Evolutionary conservation across 2,113 vertebrate genomes (phyloP).

Genomic region (Nematolebias whitei): DNA sequence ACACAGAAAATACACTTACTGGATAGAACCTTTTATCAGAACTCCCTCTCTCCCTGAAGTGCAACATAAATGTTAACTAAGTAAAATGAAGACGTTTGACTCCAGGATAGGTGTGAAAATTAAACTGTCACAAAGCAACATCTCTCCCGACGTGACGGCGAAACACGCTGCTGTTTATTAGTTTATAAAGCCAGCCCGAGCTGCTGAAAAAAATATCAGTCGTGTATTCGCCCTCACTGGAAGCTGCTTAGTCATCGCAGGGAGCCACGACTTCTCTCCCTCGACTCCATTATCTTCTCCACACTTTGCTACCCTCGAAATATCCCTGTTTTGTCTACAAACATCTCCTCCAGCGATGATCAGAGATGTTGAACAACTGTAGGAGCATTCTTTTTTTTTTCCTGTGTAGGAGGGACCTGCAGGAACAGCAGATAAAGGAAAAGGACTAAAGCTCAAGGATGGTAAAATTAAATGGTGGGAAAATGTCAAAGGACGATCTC

Average conservation of each 20-base stretch:
- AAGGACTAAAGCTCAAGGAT: constrained; percentile 49
- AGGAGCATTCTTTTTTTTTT: constrained; percentile 18
- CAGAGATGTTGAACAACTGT: constrained; percentile 54
- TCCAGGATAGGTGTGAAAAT: constrained; percentile 26
- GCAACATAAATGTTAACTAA: constrained; percentile 19
- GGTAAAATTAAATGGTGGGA: constrained; percentile 63
- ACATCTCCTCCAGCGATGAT: constrained; percentile 53
- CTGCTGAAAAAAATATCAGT: constrained; percentile 58
- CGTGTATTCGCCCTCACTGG: constrained; percentile 47
- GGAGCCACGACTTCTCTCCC: constrained; percentile 54
- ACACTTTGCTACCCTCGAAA: constrained; percentile 55
- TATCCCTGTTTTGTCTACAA: constrained; percentile 58
- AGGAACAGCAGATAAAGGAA: constrained; percentile 28
- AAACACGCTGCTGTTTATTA: constrained; percentile 41
- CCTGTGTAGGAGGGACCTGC: constrained; percentile 45
- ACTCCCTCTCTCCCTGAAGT: constrained; percentile 17
- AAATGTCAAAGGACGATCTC: constrained; percentile 63
- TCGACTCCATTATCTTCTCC: constrained; percentile 66
- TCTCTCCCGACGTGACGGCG: constrained; percentile 9
- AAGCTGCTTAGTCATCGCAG: constrained; percentile 59
- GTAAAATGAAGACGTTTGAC: constrained; percentile 16
- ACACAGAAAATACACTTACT: constrained; percentile 1
- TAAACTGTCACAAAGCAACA: constrained; percentile 7
- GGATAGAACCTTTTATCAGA: constrained; percentile 20
- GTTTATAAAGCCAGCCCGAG: constrained; percentile 31